Percentiles rank a stretch among this genome's conserved stretches.
Evolutionary conservation across 2,888 invertebrate genomes (phyloP).

Genomic region (Xestobium rufovillosum): DNA sequence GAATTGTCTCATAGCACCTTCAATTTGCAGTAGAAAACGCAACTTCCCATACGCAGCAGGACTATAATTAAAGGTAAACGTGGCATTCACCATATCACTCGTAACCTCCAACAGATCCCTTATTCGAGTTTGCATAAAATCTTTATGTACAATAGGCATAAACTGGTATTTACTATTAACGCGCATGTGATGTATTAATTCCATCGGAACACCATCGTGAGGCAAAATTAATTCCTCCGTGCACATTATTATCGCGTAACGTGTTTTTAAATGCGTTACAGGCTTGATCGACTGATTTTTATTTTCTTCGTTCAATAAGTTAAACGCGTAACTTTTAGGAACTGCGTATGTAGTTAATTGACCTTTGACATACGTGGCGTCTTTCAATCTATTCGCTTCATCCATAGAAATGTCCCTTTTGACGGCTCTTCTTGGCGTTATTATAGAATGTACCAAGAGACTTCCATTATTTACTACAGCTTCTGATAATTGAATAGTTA

Average conservation of each 20-base stretch:
- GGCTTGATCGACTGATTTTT: conserved; percentile 42
- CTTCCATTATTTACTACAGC: conserved; percentile 79
- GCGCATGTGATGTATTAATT: conserved; percentile 43
- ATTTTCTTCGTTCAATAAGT: conserved; percentile 53
- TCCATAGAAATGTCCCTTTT: conserved; percentile 49
- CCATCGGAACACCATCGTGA: conserved; percentile 32
- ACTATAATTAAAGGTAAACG: conserved; percentile 61
- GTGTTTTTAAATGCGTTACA: conserved; percentile 69
- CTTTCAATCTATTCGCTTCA: conserved; percentile 52
- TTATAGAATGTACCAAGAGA: conserved; percentile 66
- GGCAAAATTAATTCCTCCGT: conserved; percentile 51
- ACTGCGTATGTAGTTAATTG: conserved; percentile 65
- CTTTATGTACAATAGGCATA: conserved; percentile 75
- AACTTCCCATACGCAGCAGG: conserved; percentile 76
- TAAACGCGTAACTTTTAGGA: conserved; percentile 68
- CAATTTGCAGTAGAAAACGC: conserved; percentile 69
- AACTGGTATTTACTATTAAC: conserved; percentile 57
- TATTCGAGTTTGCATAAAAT: conserved; percentile 73
- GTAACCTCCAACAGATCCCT: conserved; percentile 65
- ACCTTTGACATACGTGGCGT: conserved; percentile 55
- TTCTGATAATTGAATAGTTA: conserved; percentile 62
- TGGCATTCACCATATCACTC: conserved; percentile 51
- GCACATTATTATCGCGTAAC: conserved; percentile 68
- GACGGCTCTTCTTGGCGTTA: conserved; percentile 53
- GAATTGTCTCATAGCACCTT: conserved; percentile 64